These are phyloP conservation scores for Hoplostethus mediterraneus DNA, from an alignment of 2,797 vertebrate genomes.

Conservation along the genomic window DNA sequence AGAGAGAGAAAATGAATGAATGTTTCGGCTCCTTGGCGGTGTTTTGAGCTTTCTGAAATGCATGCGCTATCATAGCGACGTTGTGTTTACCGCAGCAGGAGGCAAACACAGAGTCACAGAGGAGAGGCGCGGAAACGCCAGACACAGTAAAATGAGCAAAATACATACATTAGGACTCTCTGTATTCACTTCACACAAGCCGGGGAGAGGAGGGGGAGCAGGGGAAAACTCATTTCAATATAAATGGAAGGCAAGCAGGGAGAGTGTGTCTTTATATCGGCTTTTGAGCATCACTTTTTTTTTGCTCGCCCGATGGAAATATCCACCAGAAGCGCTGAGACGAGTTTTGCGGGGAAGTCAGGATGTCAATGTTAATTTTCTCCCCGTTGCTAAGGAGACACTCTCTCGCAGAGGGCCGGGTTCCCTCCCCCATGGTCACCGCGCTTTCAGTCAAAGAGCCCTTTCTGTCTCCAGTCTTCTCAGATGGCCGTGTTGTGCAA, in stretches of 20 bases:
- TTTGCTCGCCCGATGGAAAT: conserved; percentile 76
- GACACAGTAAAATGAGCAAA: conserved; percentile 87
- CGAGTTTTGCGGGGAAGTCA: conserved; percentile 84
- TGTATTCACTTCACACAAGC: conserved; percentile 80
- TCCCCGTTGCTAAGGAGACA: conserved; percentile 85
- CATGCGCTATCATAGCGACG: conserved; percentile 84
- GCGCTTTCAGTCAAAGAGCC: conserved; percentile 80
- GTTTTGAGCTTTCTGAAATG: conserved; percentile 85
- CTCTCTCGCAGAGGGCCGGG: conserved; percentile 74
- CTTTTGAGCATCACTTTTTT: conserved; percentile 81
- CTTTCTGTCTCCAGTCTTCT: conserved; percentile 80
- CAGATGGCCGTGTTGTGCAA: conserved; percentile 74
- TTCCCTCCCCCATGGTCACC: conserved; percentile 83
- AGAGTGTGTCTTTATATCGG: conserved; percentile 82
- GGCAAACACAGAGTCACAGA: conserved; percentile 83
- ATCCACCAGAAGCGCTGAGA: conserved; percentile 76
- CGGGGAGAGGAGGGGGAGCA: conserved; percentile 45
- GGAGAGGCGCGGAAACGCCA: conserved; percentile 79
- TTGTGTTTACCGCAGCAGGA: conserved; percentile 88
- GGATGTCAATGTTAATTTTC: conserved; percentile 87
- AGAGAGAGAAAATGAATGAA: conserved; percentile 56
- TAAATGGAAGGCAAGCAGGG: conserved; percentile 86
- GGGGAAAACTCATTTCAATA: conserved; percentile 87
- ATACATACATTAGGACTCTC: conserved; percentile 87
- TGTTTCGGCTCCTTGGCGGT: conserved; percentile 76